These are phyloP conservation scores for Sardinella longiceps DNA, from an alignment of 2,797 vertebrate genomes.

Conservation along the genomic window DNA sequence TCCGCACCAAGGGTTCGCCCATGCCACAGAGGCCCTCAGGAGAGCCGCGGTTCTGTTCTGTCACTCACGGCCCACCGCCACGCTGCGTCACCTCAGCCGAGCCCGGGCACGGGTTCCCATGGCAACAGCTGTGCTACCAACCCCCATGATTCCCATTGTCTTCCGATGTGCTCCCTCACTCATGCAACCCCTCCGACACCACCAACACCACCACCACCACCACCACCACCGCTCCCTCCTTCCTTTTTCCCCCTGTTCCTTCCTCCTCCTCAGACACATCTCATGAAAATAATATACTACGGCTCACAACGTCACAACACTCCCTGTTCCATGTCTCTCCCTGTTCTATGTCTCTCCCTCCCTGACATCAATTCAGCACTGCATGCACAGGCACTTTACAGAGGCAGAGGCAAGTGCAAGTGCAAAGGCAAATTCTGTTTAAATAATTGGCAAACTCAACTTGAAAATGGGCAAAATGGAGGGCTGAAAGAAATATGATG, in stretches of 20 bases:
- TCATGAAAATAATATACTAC: neutral
- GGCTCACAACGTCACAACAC: neutral
- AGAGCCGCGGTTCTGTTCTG: neutral
- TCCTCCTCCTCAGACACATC: slow-evolving; percentile 32
- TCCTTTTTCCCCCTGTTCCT: neutral
- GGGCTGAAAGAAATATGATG: neutral
- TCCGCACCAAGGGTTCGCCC: neutral
- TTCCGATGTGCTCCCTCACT: neutral
- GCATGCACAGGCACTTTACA: neutral
- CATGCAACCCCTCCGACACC: no score
- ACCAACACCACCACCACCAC: no score
- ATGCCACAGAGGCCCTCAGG: neutral
- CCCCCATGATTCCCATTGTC: slow-evolving; percentile 23
- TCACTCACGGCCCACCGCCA: neutral
- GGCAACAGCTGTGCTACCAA: slow-evolving; percentile 30
- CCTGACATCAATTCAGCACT: neutral
- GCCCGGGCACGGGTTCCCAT: slow-evolving; percentile 29
- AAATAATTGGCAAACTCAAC: neutral
- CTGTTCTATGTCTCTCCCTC: neutral
- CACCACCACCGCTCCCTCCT: no score
- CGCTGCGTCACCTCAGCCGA: neutral
- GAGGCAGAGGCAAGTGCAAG: neutral
- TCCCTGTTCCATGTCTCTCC: neutral
- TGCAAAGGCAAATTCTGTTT: neutral
- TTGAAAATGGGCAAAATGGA: neutral